phyloP scores from a whole-genome alignment of 30 jellyfish, hydroid and myxozoan species.

The Pelagia noctiluca region DNA sequence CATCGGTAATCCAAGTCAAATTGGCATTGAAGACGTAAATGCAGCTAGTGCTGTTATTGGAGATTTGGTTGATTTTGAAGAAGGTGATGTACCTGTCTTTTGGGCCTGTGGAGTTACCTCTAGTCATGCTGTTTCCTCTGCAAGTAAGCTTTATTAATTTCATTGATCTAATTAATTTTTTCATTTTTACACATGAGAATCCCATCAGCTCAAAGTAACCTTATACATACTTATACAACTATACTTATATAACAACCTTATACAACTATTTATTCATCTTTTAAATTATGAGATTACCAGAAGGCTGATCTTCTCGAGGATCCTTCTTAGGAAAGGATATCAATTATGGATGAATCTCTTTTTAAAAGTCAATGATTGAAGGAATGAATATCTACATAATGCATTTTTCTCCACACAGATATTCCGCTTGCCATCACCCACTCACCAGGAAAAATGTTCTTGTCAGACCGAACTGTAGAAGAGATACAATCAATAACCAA shows the following conservation, averaged over 20 bases:
- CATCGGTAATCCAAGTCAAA: conserved; percentile 80
- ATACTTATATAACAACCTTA: too few relatives aligned
- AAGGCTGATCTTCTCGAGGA: too few relatives aligned
- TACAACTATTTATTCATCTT: too few relatives aligned
- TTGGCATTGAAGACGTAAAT: conserved; percentile 73
- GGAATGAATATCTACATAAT: not conserved
- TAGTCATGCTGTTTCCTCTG: conserved; percentile 75
- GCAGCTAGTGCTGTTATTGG: conserved; percentile 48
- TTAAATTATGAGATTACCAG: too few relatives aligned
- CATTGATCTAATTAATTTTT: too few relatives aligned
- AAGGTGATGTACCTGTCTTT: conserved; percentile 91
- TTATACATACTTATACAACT: too few relatives aligned
- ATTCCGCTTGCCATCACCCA: conserved; percentile 84
- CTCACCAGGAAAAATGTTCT: conserved; percentile 85
- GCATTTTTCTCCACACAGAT: conserved; percentile 35
- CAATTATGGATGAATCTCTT: too few relatives aligned
- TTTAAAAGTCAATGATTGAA: too few relatives aligned
- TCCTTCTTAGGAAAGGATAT: too few relatives aligned
- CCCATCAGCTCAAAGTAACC: too few relatives aligned
- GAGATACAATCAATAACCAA: conserved; percentile 51
- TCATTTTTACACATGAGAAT: too few relatives aligned
- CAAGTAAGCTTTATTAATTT: conserved; percentile 66
- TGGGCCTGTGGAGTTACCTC: conserved; percentile 99
- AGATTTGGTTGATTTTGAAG: conserved; percentile 48
- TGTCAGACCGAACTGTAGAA: conserved; percentile 65